Base-by-base conservation (phyloP, 2,888 invertebrate species). In the Pelosia muscerda region DNA sequence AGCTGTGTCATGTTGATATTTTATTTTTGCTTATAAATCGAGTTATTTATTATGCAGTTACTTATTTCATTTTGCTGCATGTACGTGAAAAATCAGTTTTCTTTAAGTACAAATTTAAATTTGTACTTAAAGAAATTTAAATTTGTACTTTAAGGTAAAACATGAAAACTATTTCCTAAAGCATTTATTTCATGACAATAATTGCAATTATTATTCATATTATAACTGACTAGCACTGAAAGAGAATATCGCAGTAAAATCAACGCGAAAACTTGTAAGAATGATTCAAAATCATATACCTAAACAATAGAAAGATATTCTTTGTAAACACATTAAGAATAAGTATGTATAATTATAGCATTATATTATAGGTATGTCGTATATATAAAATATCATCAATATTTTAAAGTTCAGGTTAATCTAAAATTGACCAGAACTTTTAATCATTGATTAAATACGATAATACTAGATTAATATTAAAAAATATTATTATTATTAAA, bases 1-100 rank as follows among this genome's bases (percentile, higher is more conserved):
- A 74, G 74, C 81, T 77, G 76, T 81, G 74, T 72, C 58, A 68
- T 66, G 65, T 71, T 74, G 72, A 66, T 70, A 34, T 56, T 76
- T 76, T 77, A 23, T 55, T 63, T 71, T 71, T 73, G 68, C 63
- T 75, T 65, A 23, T 59, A 73, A 55, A 42, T 69, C 68, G 77
- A 56, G 61, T 69, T 63, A 66, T n/a, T 71, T 71, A 66, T 72
- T 69, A 71, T 38, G n/a, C 66, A 13, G 8, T 58, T 73, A 65
- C 5, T 49, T 9, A 19, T 49, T 49, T 19, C n/a, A 19, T 49
- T n/a, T n/a, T 19, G n/a, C 19, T 49, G 9, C 49, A 2, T 49
- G 9, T 49, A n/a, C n/a, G n/a, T n/a, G n/a, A n/a, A n/a, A n/a
- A n/a, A n/a, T n/a, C n/a, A n/a, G n/a, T n/a, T n/a, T n/a, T n/a